These are phyloP conservation scores for Centropus bengalensis DNA, from an alignment of 2,113 vertebrate species.

Conservation along the genomic window DNA sequence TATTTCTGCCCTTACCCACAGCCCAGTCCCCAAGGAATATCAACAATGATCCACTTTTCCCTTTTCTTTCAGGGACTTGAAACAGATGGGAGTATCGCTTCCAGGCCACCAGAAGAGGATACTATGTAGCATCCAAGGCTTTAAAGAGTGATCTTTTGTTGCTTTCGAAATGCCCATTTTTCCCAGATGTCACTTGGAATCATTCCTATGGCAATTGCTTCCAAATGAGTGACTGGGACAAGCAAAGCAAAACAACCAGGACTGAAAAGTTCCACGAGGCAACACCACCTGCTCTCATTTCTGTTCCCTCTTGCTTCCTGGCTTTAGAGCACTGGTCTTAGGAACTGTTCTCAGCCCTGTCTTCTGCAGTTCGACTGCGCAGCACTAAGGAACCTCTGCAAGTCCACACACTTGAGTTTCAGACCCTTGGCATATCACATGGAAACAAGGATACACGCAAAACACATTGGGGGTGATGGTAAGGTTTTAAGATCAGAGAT, in stretches of 20 bases:
- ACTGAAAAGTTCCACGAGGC: conserved; percentile 13
- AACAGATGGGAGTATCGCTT: conserved; percentile 80
- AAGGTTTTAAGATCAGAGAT: background rate
- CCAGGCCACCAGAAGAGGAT: conserved; percentile 83
- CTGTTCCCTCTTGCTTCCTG: conserved; percentile 17
- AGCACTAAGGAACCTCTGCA: background rate
- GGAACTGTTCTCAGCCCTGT: background rate
- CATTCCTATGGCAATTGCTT: conserved; percentile 59
- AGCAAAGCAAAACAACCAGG: background rate
- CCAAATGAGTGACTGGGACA: conserved; percentile 55
- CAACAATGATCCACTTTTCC: background rate
- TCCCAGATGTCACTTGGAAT: conserved; percentile 51
- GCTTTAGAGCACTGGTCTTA: background rate
- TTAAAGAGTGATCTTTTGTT: conserved; percentile 72
- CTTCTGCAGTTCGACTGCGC: background rate
- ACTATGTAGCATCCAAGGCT: conserved; percentile 82
- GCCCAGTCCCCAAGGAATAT: background rate
- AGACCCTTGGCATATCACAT: background rate
- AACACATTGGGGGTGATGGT: accelerated
- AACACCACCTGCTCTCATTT: conserved; percentile 48
- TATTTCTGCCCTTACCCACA: background rate
- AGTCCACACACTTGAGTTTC: background rate
- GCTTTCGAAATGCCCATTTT: background rate
- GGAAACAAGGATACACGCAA: background rate
- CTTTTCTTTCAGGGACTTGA: conserved; percentile 73